Evolutionary conservation across 30 jellyfish, hydroid and myxozoan genomes (phyloP), one percentile per base, ranked within the genome.

Genomic region (Turritopsis rubra): DNA sequence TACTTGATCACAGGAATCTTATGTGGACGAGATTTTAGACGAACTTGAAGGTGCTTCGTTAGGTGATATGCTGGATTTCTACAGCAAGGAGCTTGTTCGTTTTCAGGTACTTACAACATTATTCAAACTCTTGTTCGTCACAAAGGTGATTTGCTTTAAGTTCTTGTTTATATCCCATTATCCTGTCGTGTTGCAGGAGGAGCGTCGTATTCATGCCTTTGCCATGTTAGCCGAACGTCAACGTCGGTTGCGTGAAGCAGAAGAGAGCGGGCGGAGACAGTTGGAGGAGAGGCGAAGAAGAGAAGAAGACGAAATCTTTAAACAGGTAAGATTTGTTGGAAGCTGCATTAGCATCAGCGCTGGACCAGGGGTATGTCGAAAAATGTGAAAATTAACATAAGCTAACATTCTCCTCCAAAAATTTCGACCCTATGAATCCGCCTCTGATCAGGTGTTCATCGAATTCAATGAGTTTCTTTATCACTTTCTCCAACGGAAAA

Each of bases 191-290:
- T 68, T 68, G 77, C 54, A 93, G 99, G 99, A 90, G 82, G 99
- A 93, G 73, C 96, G 99, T 29, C 99, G 99, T 65, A 88, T 93
- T 82, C 99, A 93, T 72, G 99, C 99, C 82, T 93, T 93, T 83
- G 96, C 99, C 89, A 93, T 93, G 99, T 87, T 93, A 81, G 99
- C 99, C 70, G 99, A 93, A 84, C 91, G 99, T 20, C 96, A 88
- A 66, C 76, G 99, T 71, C 96, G 99, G 65, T 65, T 93, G 87
- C 95, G 96, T 52, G 99, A 93, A 88, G 99, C 99, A 52, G 99
- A 88, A 78, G 99, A 93, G 75, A 93, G 99, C 70, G 99, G 99
- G 52, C 29, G 92, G 84, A 79, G 99, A 79, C 99, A 93, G 84
- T 85, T 93, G 73, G 99, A 93, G 81, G 99, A 93, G 85, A 93